Evolutionary conservation across 2,888 invertebrate species (phyloP), one percentile per base, ranked within the genome.

Genomic region (Clepsis dumicolana): DNA sequence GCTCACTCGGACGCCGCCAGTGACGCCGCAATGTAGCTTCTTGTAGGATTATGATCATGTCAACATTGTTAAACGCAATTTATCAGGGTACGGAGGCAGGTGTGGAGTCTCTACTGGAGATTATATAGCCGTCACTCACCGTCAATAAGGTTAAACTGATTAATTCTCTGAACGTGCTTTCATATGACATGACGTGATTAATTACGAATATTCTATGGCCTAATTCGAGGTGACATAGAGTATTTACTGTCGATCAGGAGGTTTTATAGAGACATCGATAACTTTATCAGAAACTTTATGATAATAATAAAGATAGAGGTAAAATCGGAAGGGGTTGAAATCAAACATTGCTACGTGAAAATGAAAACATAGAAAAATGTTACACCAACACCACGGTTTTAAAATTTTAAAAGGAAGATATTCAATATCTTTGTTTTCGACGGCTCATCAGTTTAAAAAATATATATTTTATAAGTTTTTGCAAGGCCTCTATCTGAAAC

Each of bases 131-230:
- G 48, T 21, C 48, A 48, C 21, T 48, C 21, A 48, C 12, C 10
- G 21, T 12, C 8, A 48, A 48, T 21, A 21, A 21, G 48, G 8
- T 21, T 48, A 48, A 48, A 48, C 48, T 48, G 48, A 48, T 48
- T 48, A 48, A 48, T 48, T 5, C 48, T 21, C 48, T 16, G 18
- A 8, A 21, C 48, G 21, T 12, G 48, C 48, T 48, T 21, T 21
- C 48, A 48, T 21, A 48, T 48, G 21, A 48, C 48, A 48, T 48
- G 12, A 21, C 21, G 21, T 48, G 48, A 48, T 48, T 48, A 48
- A 48, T 48, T 48, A 21, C 21, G 21, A 48, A 21, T 48, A 48
- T 48, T 12, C 48, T 4, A n/a, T 21, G 21, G 21, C 21, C 18
- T 21, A 48, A 21, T 3, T 41, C 4, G 16, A 10, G 7, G 35